Percentiles rank a stretch among this genome's conserved stretches.
Conservation (phyloP, 1,140 invertebrate species). For the Eulimnadia texana region DNA sequence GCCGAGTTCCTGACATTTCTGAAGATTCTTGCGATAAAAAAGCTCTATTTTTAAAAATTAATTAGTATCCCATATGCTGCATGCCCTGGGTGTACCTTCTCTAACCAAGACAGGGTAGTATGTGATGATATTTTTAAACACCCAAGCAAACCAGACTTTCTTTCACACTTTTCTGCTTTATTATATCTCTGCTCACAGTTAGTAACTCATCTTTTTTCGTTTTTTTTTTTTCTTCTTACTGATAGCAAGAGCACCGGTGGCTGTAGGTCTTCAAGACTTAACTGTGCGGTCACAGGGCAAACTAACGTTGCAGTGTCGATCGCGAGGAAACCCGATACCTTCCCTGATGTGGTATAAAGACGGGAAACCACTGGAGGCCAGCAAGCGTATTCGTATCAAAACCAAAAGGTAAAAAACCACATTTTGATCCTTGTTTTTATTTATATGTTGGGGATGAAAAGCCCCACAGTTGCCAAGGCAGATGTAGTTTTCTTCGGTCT, state of each 20-base stretch:
- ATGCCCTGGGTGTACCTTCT: not conserved
- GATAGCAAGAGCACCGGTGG: constrained; percentile 24
- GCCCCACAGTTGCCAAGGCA: no score
- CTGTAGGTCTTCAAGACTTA: constrained; percentile 25
- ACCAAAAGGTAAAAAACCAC: constrained; percentile 26
- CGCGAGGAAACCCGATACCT: constrained; percentile 48
- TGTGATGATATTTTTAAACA: not conserved
- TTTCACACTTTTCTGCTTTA: not conserved
- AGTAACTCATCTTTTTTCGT: not conserved
- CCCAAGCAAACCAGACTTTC: no score
- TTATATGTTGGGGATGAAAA: no score
- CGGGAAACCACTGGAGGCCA: constrained; percentile 27
- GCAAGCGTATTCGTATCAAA: constrained; percentile 24
- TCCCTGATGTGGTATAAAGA: constrained; percentile 57
- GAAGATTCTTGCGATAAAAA: not conserved
- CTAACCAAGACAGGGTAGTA: not conserved
- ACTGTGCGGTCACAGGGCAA: constrained; percentile 22
- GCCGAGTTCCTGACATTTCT: not conserved
- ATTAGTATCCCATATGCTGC: not conserved
- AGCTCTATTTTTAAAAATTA: not conserved
- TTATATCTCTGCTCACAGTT: not conserved
- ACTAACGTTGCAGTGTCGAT: constrained; percentile 48
- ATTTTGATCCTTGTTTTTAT: not conserved
- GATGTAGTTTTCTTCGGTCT: no score
- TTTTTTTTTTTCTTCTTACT: constrained; percentile 6